Evolutionary conservation across 2,113 vertebrate genomes (phyloP).

Genomic region (Sigmodon hispidus): DNA sequence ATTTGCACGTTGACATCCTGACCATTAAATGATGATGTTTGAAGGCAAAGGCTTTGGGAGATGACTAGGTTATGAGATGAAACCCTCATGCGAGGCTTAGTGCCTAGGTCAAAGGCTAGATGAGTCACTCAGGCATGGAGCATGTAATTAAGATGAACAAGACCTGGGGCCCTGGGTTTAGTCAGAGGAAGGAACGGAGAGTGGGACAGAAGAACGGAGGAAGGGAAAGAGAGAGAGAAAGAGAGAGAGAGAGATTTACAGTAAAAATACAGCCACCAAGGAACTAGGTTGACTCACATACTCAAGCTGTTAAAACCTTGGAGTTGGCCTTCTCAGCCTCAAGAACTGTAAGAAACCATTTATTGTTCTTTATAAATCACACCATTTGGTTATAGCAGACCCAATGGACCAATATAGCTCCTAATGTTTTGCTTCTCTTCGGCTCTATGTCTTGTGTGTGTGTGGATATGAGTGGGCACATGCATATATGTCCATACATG

Average conservation of each 20-base stretch:
- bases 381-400: neutral
- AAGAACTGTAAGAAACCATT: neutral
- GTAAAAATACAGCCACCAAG: neutral
- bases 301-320: neutral
- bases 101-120: neutral
- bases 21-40: neutral
- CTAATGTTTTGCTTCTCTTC: neutral
- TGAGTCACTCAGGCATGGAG: neutral
- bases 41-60: neutral
- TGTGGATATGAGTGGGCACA: neutral
- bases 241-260: neutral
- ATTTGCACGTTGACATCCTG: neutral
- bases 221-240: fast-evolving
- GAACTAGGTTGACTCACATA: neutral
- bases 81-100: neutral
- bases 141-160: neutral
- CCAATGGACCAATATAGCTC: neutral
- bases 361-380: neutral
- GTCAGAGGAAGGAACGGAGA: neutral
- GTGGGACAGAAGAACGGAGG: neutral
- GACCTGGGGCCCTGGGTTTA: neutral
- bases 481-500: neutral
- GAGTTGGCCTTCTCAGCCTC: neutral
- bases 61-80: neutral
- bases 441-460: neutral